Conservation (phyloP, 2,113 vertebrate genomes). For the Panthera leo region DNA sequence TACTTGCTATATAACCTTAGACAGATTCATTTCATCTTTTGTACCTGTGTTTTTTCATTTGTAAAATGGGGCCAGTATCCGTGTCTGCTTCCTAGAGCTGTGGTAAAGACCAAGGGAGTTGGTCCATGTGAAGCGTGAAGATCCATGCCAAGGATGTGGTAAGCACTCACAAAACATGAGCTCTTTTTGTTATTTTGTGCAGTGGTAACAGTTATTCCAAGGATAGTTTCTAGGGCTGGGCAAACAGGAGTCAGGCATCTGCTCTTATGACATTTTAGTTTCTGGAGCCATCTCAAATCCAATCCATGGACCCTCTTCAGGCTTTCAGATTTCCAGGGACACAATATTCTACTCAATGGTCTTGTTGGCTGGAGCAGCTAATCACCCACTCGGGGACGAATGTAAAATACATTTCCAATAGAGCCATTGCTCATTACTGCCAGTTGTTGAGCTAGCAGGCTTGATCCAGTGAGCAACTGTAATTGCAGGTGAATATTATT, state of each 20-base stretch:
- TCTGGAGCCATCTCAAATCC: background rate
- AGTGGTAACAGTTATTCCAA: background rate
- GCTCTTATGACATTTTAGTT: background rate
- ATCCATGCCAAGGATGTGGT: background rate
- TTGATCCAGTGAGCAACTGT: background rate
- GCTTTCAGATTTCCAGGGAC: background rate
- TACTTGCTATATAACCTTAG: background rate
- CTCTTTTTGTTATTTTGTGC: background rate
- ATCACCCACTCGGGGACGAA: background rate
- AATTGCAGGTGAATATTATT: background rate
- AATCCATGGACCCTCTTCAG: background rate
- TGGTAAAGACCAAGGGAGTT: background rate
- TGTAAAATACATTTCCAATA: background rate
- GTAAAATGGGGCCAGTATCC: background rate
- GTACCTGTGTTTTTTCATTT: background rate
- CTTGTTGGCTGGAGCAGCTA: background rate
- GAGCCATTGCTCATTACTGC: background rate
- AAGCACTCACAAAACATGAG: background rate
- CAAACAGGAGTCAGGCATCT: background rate
- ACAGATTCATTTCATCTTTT: background rate
- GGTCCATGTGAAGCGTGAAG: background rate
- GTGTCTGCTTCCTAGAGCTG: background rate
- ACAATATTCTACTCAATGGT: background rate
- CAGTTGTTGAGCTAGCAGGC: background rate
- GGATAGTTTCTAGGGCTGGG: background rate